Conservation (phyloP, 64 coral and sea anemone genomes). For the Montipora capricornis region DNA sequence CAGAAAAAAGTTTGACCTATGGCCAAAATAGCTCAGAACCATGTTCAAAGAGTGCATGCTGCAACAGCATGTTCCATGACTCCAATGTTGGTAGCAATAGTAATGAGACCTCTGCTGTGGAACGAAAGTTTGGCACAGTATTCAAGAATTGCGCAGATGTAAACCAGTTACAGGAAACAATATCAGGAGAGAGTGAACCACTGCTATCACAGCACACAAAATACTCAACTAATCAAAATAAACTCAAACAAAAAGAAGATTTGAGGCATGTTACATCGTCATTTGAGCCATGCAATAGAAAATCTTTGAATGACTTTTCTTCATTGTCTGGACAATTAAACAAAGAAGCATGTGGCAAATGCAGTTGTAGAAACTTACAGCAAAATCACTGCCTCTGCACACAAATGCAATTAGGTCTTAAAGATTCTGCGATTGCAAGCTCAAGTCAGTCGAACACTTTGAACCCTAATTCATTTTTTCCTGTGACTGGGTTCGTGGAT, state of each 20-base stretch:
- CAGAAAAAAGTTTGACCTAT: too few species aligned
- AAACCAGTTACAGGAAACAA: neutral
- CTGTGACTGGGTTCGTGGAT: conserved; percentile 60
- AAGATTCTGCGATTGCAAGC: neutral
- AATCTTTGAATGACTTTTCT: neutral
- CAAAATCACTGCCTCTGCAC: too few species aligned
- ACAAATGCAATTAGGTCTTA: neutral
- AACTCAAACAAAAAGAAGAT: neutral
- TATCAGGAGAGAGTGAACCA: neutral
- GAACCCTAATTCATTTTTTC: conserved; percentile 31
- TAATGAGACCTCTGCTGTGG: neutral
- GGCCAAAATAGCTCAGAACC: neutral
- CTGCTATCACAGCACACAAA: neutral
- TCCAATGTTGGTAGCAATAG: neutral
- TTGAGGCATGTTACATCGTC: neutral
- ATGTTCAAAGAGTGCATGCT: neutral
- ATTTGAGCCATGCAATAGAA: neutral
- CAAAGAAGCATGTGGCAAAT: neutral
- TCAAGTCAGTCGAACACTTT: neutral
- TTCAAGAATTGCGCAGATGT: neutral
- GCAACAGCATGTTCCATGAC: neutral
- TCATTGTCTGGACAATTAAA: neutral
- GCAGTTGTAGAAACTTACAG: neutral
- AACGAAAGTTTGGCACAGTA: neutral
- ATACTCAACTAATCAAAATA: neutral